These are phyloP conservation scores for Chloropsis cyanopogon DNA, from an alignment of 2,113 vertebrate species.

Conservation along the genomic window DNA sequence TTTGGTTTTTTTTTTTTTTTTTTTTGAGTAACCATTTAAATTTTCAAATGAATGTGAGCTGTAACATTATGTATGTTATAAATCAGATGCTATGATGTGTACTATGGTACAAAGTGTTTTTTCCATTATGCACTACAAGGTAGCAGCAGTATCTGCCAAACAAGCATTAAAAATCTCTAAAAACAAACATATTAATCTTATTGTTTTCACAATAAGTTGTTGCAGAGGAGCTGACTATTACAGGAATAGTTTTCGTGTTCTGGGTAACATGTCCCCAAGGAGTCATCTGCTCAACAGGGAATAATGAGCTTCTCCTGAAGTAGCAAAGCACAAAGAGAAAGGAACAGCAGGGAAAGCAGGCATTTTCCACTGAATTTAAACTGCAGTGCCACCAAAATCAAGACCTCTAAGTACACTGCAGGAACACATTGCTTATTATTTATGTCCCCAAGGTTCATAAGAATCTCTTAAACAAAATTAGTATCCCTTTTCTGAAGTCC, in stretches of 20 bases:
- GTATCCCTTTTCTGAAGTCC: slow-evolving; percentile 25
- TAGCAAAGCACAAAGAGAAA: neutral
- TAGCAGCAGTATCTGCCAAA: neutral
- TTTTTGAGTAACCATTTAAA: neutral
- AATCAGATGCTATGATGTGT: neutral
- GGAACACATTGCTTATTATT: neutral
- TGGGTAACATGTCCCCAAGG: neutral
- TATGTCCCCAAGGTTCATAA: neutral
- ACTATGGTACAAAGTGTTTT: neutral
- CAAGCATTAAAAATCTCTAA: neutral
- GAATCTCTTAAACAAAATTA: slow-evolving; percentile 14
- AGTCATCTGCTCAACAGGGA: neutral
- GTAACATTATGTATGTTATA: neutral
- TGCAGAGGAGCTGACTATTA: neutral
- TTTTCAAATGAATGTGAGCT: neutral
- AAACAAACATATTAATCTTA: neutral
- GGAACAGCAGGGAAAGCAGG: neutral
- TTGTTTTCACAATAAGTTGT: neutral
- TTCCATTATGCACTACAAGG: neutral
- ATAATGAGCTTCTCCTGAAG: neutral
- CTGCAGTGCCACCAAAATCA: neutral
- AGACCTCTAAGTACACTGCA: neutral
- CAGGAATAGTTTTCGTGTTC: neutral
- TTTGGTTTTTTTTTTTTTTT: neutral
- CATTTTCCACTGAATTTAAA: neutral